Conservation (phyloP, 2,888 invertebrate species). For the Drosophila bunnanda region DNA sequence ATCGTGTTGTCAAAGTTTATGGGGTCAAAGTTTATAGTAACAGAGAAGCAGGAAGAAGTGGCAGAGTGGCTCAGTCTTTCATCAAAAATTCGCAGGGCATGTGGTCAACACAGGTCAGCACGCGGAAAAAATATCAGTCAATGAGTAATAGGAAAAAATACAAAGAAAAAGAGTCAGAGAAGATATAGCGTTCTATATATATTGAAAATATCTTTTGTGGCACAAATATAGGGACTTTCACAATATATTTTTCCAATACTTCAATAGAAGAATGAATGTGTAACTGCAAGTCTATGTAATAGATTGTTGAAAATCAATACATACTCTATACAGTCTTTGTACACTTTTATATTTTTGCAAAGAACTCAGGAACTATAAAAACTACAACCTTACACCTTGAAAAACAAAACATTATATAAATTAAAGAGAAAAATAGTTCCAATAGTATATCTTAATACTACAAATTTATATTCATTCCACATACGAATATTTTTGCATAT, state of each 20-base stretch:
- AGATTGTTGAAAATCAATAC: neutral
- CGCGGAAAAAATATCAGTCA: neutral
- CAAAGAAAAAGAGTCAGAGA: neutral
- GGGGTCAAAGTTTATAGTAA: conserved; percentile 31
- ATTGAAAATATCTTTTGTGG: neutral
- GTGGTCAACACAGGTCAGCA: neutral
- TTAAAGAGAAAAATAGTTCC: too few species aligned
- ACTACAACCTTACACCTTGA: too few species aligned
- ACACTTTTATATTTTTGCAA: neutral
- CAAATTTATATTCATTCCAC: neutral
- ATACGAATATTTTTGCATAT: neutral
- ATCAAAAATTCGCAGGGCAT: neutral
- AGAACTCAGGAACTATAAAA: neutral
- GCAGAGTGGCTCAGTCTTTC: conserved; percentile 13
- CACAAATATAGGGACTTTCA: neutral
- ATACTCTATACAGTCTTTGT: too few species aligned
- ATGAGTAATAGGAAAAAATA: neutral
- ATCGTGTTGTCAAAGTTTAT: conserved; percentile 44
- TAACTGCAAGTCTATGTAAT: neutral
- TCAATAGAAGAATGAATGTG: too few species aligned
- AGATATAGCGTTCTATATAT: neutral
- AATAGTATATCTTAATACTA: too few species aligned
- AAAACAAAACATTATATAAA: neutral
- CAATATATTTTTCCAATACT: neutral
- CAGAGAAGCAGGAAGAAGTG: neutral